Conservation (phyloP, 2,888 invertebrate genomes). For the Cremastinae sp. region DNA sequence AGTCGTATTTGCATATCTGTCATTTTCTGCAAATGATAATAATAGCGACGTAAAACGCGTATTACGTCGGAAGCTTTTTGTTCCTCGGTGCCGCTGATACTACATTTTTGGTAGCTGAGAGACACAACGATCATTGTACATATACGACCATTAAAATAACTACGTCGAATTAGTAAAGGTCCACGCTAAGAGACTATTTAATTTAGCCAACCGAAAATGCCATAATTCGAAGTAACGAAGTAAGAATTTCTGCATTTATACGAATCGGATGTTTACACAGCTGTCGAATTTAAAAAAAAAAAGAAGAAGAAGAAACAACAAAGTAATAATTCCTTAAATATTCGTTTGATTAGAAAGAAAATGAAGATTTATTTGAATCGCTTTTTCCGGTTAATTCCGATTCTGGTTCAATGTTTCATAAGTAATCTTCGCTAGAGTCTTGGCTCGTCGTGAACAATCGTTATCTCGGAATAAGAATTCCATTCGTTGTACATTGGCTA, state of each 20-base stretch:
- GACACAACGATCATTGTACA: slow-evolving; percentile 35
- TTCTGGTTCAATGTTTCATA: too few relatives aligned
- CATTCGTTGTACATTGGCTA: slow-evolving; percentile 38
- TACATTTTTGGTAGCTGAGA: slow-evolving; percentile 18
- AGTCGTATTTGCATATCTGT: too few relatives aligned
- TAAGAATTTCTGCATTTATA: slow-evolving; percentile 37
- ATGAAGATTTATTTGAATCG: too few relatives aligned
- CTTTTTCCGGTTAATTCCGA: too few relatives aligned
- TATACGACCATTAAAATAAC: slow-evolving; percentile 30
- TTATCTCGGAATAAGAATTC: slow-evolving; percentile 21
- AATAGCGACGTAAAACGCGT: not conserved
- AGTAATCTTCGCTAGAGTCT: too few relatives aligned
- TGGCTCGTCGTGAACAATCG: slow-evolving; percentile 3
- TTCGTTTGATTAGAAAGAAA: too few relatives aligned
- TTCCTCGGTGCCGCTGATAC: slow-evolving; percentile 19
- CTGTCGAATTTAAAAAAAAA: not conserved
- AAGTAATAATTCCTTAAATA: too few relatives aligned
- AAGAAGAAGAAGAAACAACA: not conserved
- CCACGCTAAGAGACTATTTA: slow-evolving; percentile 26
- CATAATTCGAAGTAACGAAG: slow-evolving; percentile 15
- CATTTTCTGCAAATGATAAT: slow-evolving; percentile 12
- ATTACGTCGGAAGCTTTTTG: slow-evolving; percentile 16
- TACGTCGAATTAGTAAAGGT: slow-evolving; percentile 16
- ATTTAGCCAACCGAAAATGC: slow-evolving; percentile 17
- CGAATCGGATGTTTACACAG: not conserved